phyloP scores from a whole-genome alignment of 2,113 vertebrate species.

The Ophiodon elongatus region DNA sequence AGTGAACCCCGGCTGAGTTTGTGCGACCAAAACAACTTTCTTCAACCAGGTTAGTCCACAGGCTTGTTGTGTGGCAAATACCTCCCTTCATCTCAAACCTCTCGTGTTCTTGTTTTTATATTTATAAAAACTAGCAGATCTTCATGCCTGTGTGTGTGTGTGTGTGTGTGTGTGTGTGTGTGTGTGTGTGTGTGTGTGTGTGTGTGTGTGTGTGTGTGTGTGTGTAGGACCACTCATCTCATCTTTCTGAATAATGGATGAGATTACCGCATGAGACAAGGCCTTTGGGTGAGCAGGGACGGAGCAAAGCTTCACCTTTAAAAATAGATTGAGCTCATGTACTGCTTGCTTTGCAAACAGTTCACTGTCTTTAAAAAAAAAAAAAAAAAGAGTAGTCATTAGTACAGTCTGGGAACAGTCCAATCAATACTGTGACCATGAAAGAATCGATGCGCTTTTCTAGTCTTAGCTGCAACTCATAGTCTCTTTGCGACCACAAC shows the following conservation, averaged over 20 bases:
- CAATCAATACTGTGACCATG: background rate
- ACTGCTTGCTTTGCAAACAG: background rate
- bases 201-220: slow-evolving; percentile 24
- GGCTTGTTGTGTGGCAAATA: background rate
- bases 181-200: background rate
- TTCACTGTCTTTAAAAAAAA: background rate
- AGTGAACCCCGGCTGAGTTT: too few species aligned
- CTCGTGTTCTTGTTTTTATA: background rate
- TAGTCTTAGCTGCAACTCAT: background rate
- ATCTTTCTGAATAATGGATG: slow-evolving; percentile 46
- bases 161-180: too few species aligned
- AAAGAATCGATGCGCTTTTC: background rate
- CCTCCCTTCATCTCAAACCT: background rate
- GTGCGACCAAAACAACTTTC: too few species aligned
- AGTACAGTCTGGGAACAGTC: background rate
- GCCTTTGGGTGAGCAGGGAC: background rate
- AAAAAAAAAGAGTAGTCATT: background rate
- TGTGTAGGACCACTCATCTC: background rate
- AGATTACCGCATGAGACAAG: slow-evolving; percentile 20
- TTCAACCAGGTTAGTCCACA: too few species aligned
- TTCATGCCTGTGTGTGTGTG: background rate
- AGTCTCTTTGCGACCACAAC: background rate
- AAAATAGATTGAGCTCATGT: background rate
- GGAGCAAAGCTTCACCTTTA: background rate
- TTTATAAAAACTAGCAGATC: background rate